These are phyloP conservation scores for Lucinisca nassula DNA, from an alignment of 2,888 invertebrate species.

Conservation along the genomic window DNA sequence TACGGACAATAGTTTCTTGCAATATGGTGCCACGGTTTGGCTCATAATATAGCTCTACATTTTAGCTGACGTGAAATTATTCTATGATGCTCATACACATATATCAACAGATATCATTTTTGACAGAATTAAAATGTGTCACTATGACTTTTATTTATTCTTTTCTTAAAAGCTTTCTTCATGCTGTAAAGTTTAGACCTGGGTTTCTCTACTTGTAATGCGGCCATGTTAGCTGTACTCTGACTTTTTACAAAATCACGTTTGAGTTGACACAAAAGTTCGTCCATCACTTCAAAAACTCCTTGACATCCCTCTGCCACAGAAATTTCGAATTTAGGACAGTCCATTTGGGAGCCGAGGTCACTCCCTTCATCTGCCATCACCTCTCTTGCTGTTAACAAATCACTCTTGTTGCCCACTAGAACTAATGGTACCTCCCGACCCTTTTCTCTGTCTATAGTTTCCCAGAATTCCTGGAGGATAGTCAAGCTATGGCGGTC, in stretches of 20 bases:
- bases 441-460: slow-evolving; percentile 71
- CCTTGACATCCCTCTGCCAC: slow-evolving; percentile 83
- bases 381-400: slow-evolving; percentile 79
- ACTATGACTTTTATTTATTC: slow-evolving; percentile 84
- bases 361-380: slow-evolving; percentile 79
- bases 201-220: slow-evolving; percentile 72
- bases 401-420: slow-evolving; percentile 84
- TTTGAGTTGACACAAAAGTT: slow-evolving; percentile 82
- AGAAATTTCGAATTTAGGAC: slow-evolving; percentile 83
- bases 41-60: too few species aligned
- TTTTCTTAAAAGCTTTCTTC: slow-evolving; percentile 85
- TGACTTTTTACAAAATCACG: slow-evolving; percentile 80
- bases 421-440: slow-evolving; percentile 78
- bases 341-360: slow-evolving; percentile 78
- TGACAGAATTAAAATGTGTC: slow-evolving; percentile 82
- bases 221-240: slow-evolving; percentile 55
- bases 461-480: slow-evolving; percentile 91
- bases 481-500: slow-evolving; percentile 95
- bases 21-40: too few species aligned
- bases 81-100: too few species aligned
- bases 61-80: too few species aligned
- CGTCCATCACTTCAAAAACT: slow-evolving; percentile 83
- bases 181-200: slow-evolving; percentile 82
- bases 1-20: too few species aligned
- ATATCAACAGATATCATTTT: too few species aligned